Evolutionary conservation across 2,797 vertebrate genomes (phyloP), one percentile per base, ranked within the genome.

Genomic region (Ctenosaura bakeri): DNA sequence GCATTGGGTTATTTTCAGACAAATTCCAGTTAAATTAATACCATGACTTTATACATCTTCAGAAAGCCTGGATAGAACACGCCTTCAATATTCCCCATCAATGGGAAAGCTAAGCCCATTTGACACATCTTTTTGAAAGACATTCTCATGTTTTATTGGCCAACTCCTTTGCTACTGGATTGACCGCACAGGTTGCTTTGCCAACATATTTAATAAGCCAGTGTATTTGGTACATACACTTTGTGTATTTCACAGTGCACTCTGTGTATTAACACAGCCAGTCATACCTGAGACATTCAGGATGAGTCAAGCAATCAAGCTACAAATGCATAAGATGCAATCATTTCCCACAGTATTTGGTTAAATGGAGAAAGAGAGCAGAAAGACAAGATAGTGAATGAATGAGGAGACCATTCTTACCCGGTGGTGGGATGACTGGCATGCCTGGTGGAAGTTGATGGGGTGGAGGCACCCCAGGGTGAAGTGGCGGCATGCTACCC

Each of bases 401-500:
- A 98, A 98, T 97, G 97, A 98, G 95, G 96, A 97, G 96, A 97
- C 97, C 95, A 92, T 97, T 98, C 99, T 99, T 99, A 99, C 98
- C 98, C 96, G 97, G 98, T 95, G 97, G 97, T 89, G 96, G 98
- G 95, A 98, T 98, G 97, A 98, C 97, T 94, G 98, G 97, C 96
- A 98, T 97, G 98, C 98, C 96, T 95, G 97, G 97, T 93, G 97
- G 97, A 97, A 98, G 98, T 97, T 98, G 98, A 95, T 97, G 98
- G 97, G 98, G 98, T 97, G 98, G 96, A 97, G 98, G 97, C 97
- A 98, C 96, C 98, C 98, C 98, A 97, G 98, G 98, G 98, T 97
- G 98, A 98, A 98, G 98, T 97, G 97, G 98, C 96, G 98, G 98
- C 97, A 98, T 98, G 98, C 97, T 98, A 98, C 98, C 97, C 98